These are phyloP conservation scores for Setophaga petechia DNA, from an alignment of 2,113 vertebrate genomes.

Conservation along the genomic window DNA sequence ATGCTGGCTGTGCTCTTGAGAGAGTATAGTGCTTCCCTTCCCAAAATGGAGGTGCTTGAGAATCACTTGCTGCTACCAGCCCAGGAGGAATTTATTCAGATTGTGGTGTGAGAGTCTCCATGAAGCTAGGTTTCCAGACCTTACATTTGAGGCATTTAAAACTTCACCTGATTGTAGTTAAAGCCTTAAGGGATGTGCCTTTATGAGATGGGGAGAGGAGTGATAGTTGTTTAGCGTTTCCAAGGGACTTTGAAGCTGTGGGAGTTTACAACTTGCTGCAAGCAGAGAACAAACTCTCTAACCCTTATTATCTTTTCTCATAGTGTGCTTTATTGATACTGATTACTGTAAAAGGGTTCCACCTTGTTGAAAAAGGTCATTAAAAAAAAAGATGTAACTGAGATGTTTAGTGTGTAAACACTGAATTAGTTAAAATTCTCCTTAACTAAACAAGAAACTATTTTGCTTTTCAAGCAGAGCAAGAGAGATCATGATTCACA, in stretches of 20 bases:
- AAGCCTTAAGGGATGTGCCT: neutral
- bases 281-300: neutral
- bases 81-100: neutral
- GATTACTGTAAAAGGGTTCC: neutral
- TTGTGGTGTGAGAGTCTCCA: neutral
- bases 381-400: neutral
- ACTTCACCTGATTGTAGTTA: neutral
- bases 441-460: neutral
- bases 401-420: neutral
- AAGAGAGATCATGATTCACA: neutral
- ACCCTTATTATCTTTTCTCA: neutral
- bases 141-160: neutral
- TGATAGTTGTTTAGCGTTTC: neutral
- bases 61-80: neutral
- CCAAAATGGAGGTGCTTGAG: neutral
- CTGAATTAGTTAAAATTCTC: neutral
- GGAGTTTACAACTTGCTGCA: neutral
- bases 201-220: neutral
- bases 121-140: neutral
- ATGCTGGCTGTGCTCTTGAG: accelerated
- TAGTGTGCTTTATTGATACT: accelerated
- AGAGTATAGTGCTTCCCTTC: accelerated
- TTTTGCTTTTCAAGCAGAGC: constrained; percentile 52
- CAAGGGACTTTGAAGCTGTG: neutral
- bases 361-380: neutral